Evolutionary conservation across 2,113 vertebrate genomes (phyloP).

Genomic region (Thamnophis sirtalis): DNA sequence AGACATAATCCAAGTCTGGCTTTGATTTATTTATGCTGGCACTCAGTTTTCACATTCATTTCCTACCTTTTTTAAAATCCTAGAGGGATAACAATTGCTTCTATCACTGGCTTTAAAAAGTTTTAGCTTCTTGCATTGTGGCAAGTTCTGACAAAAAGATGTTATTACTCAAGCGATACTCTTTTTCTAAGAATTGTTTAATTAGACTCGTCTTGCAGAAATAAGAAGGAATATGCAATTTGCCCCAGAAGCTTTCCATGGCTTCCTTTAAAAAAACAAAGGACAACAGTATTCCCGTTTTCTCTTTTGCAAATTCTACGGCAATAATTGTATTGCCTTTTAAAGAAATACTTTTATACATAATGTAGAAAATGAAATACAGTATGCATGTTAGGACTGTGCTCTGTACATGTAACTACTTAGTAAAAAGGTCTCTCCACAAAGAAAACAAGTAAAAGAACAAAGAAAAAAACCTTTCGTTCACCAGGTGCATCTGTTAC

Average conservation of each 20-base stretch:
- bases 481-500: constrained; percentile 58
- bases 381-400: constrained; percentile 3
- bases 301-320: background rate
- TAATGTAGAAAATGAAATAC: background rate
- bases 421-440: constrained; percentile 17
- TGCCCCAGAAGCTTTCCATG: background rate
- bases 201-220: background rate
- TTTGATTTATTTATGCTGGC: background rate
- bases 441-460: background rate
- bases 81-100: background rate
- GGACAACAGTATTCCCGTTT: background rate
- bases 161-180: background rate
- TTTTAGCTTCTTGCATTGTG: background rate
- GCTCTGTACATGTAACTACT: background rate
- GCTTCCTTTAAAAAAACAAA: background rate
- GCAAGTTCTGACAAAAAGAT: background rate
- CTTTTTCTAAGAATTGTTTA: background rate
- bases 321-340: background rate
- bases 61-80: background rate
- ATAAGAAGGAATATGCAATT: background rate
- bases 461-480: constrained; percentile 42
- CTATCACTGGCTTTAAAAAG: background rate
- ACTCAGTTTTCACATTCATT: background rate
- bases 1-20: background rate
- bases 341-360: background rate